phyloP scores from a whole-genome alignment of 2,888 invertebrate species.

The Eupithecia exiguata region DNA sequence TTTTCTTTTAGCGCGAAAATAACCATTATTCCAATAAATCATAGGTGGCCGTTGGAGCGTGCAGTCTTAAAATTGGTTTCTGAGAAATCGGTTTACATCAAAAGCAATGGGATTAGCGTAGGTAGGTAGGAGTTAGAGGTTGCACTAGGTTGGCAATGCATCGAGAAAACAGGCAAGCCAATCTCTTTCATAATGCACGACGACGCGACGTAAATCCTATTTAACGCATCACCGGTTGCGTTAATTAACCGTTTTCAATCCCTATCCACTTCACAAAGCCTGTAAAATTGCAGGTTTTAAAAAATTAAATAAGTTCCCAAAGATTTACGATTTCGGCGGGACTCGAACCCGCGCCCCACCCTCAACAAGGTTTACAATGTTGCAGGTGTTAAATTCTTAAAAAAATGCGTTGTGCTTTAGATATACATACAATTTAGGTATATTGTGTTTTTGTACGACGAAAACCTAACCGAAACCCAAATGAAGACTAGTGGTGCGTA shows the following conservation, averaged over 20 bases:
- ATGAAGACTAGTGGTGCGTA: slow-evolving; percentile 6
- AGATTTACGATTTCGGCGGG: too few species aligned
- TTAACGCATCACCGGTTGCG: slow-evolving; percentile 69
- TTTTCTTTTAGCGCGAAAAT: background rate
- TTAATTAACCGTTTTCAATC: slow-evolving; percentile 64
- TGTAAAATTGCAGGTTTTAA: background rate
- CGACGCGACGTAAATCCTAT: slow-evolving; percentile 60
- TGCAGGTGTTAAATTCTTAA: background rate
- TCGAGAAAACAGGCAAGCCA: slow-evolving; percentile 53
- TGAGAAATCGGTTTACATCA: slow-evolving; percentile 26
- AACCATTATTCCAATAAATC: background rate
- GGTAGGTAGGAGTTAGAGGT: slow-evolving; percentile 22
- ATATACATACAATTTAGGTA: background rate
- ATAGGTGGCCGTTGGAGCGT: slow-evolving; percentile 31
- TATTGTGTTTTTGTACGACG: background rate
- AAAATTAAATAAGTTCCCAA: too few species aligned
- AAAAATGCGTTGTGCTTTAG: background rate
- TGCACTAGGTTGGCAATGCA: slow-evolving; percentile 48
- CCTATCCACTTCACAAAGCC: background rate
- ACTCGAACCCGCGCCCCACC: too few species aligned
- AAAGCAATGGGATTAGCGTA: slow-evolving; percentile 19
- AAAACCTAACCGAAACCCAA: background rate
- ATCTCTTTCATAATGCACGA: slow-evolving; percentile 71
- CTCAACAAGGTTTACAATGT: too few species aligned
- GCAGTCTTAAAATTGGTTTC: slow-evolving; percentile 35